A percentile compares a stretch with the other conserved stretches of the same genome.
Evolutionary conservation across 2,113 vertebrate species (phyloP).

Genomic region (Monopterus albus): DNA sequence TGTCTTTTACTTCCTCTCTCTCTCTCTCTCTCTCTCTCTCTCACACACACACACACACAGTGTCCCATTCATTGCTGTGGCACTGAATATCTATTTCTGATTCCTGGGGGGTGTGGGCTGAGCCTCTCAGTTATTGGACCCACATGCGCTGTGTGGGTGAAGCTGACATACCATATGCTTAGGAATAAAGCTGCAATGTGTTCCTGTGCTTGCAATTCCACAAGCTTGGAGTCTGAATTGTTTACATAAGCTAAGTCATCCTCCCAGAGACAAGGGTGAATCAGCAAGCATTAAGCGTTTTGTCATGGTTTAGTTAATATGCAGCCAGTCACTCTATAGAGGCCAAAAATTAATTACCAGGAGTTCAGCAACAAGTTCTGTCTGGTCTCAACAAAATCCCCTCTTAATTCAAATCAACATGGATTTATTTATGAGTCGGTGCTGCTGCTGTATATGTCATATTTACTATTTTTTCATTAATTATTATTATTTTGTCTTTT

Average conservation of each 20-base stretch:
- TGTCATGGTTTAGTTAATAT: slow-evolving; percentile 55
- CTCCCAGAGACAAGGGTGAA: slow-evolving; percentile 26
- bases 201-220: slow-evolving; percentile 29
- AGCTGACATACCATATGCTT: slow-evolving; percentile 66
- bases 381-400: slow-evolving; percentile 8
- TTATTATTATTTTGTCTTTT: neutral
- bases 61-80: slow-evolving; percentile 14
- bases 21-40: neutral
- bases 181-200: slow-evolving; percentile 64
- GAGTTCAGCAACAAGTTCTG: slow-evolving; percentile 38
- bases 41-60: neutral
- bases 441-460: slow-evolving; percentile 9
- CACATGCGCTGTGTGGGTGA: slow-evolving; percentile 72
- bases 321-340: slow-evolving; percentile 28
- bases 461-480: too few species aligned
- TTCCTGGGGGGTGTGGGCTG: slow-evolving; percentile 55
- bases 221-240: slow-evolving; percentile 20
- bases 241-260: slow-evolving; percentile 39
- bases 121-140: slow-evolving; percentile 37
- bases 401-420: neutral
- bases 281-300: slow-evolving; percentile 47
- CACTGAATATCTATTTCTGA: slow-evolving; percentile 62
- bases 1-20: neutral
- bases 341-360: slow-evolving; percentile 63
- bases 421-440: neutral